Evolutionary conservation across 2,888 invertebrate species (phyloP), one percentile per base, ranked within the genome.

Genomic region (Andricus curvator): DNA sequence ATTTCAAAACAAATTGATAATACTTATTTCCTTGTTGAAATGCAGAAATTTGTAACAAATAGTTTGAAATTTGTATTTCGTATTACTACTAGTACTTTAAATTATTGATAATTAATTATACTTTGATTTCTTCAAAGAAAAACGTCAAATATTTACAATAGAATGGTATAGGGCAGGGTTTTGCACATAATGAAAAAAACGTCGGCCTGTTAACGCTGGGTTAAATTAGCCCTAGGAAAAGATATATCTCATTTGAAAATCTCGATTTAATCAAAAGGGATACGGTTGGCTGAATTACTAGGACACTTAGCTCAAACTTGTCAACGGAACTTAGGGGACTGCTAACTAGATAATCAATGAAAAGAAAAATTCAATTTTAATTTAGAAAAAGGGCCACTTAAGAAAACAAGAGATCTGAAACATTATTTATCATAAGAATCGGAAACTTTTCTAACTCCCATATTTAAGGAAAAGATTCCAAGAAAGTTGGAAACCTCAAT

Each of bases 391-490:
- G 9, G 9, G n/a, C 2, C 9, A 56, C 20, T n/a, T 3, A n/a
- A n/a, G n/a, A 11, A n/a, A 56, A 2, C 9, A 56, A 56, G n/a
- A 56, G 5, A n/a, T n/a, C n/a, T 9, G 9, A 56, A n/a, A n/a
- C 17, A 48, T 56, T n/a, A n/a, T n/a, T n/a, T n/a, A 56, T 17
- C 44, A 15, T 4, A 17, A 48, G 4, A 17, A 17, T 17, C 17
- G 5, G 17, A 66, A 66, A 41, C 41, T 67, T 20, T 3, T 4
- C 4, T 11, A 41, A 41, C 9, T 67, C 13, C n/a, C 22, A 67
- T 67, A 67, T 41, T 67, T 48, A 70, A 48, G 25, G 29, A 22
- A 70, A 70, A 48, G 44, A 48, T 29, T 70, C 17, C 51, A 70
- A 51, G 6, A 70, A 48, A 70, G 48, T 70, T 70, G 17, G 48